Evolutionary conservation across 1,140 invertebrate genomes (phyloP).

Genomic region (Magallana ariakensis): DNA sequence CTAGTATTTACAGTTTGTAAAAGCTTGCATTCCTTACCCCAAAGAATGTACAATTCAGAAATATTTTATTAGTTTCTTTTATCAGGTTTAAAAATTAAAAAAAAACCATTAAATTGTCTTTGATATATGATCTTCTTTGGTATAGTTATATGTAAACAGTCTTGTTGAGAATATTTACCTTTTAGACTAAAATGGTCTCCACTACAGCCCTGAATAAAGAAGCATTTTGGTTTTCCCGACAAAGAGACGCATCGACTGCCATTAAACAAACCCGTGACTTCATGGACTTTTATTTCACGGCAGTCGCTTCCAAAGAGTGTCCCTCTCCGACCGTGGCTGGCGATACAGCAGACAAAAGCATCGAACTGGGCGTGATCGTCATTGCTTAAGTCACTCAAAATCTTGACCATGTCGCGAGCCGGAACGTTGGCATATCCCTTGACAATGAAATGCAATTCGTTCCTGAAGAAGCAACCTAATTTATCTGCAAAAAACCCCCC

Average conservation of each 20-base stretch:
- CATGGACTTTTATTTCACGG: conserved; percentile 12
- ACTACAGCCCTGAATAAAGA: conserved; percentile 45
- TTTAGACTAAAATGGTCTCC: conserved; percentile 19
- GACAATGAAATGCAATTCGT: conserved; percentile 39
- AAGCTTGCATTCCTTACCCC: too few species aligned
- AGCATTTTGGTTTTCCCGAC: conserved; percentile 50
- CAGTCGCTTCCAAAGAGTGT: conserved; percentile 40
- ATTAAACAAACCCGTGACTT: conserved; percentile 4
- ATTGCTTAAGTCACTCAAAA: conserved; percentile 12
- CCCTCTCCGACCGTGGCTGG: conserved; percentile 16
- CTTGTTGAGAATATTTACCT: background rate
- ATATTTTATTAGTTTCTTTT: too few species aligned
- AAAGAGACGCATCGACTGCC: conserved; percentile 21
- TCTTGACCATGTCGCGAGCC: conserved; percentile 18
- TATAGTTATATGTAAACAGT: too few species aligned
- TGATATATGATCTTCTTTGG: too few species aligned
- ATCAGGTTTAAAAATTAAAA: too few species aligned
- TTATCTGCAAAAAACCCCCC: conserved; percentile 24
- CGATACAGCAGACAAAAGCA: conserved; percentile 24
- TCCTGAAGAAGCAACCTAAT: background rate
- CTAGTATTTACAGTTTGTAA: too few species aligned
- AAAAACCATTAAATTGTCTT: too few species aligned
- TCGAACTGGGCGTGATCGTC: background rate
- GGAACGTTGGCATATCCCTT: background rate
- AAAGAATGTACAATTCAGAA: too few species aligned